Evolutionary conservation across 2,797 vertebrate genomes (phyloP), one percentile per base, ranked within the genome.

Genomic region (Tamandua tetradactyla): DNA sequence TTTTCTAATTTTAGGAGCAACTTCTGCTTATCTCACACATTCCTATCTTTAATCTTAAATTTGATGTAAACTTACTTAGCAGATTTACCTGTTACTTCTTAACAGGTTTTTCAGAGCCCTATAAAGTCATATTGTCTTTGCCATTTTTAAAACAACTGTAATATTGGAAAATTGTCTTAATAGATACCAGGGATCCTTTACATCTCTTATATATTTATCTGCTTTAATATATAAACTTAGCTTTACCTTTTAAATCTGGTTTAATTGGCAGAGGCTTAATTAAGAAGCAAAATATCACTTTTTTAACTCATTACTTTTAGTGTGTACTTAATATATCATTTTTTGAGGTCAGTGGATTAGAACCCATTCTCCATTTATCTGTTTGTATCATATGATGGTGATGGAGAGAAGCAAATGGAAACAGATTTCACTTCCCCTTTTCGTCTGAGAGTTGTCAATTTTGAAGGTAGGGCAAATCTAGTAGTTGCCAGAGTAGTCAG

Each of bases 41-140:
- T 89, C 37, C 72, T 93, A 91, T 78, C 57, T 95, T 90, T 95
- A 52, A 17, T 80, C 40, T 95, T 88, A 94, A 85, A 79, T 85
- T 82, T 81, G 22, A 74, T 22, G 5, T 72, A 74, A 64, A 1
- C 32, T 69, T 71, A 82, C 64, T 89, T 78, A 47, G 44, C 71
- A 95, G 62, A 90, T 93, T 66, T 93, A 87, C n/a, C 14, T 87
- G 11, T 88, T 95, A 66, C 25, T 66, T 57, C 49, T 78, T 94
- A 90, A 30, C 30, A 86, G 11, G 87, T 90, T 94, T 84, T 59
- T 71, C 22, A 83, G 30, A 22, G 30, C 76, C 61, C 71, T 90
- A 7, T 69, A 52, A 86, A 94, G n/a, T 83, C 35, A 23, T 66
- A 86, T 22, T 75, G 40, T 88, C 22, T 61, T 49, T 86, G 17